Evolutionary conservation across 2,113 vertebrate genomes (phyloP).

Genomic region (Xerus inauris): DNA sequence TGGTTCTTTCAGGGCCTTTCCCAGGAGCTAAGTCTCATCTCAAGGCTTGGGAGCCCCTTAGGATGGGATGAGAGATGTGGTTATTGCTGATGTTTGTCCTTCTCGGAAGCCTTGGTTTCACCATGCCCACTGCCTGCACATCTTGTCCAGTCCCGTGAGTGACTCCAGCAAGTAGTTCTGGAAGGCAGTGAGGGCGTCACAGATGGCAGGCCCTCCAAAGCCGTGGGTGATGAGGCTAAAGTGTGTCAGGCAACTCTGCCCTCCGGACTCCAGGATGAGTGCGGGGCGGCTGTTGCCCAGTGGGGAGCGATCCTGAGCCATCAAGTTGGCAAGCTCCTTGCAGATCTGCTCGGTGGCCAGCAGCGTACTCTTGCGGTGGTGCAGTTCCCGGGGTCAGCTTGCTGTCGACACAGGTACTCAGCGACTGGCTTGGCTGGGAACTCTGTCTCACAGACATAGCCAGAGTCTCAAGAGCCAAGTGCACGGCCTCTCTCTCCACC

Average conservation of each 20-base stretch:
- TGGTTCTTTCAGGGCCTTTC: neutral
- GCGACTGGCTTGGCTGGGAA: conserved; percentile 96
- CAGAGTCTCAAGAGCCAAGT: conserved; percentile 96
- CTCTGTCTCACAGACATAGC: conserved; percentile 97
- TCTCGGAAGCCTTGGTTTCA: conserved; percentile 88
- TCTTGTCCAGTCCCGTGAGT: conserved; percentile 97
- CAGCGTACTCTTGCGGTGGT: conserved; percentile 95
- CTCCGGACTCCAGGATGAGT: conserved; percentile 93
- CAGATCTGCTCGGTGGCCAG: conserved; percentile 97
- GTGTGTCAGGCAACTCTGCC: conserved; percentile 97
- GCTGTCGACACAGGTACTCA: conserved; percentile 95
- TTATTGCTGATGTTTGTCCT: conserved; percentile 91
- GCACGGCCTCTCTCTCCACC: conserved; percentile 96
- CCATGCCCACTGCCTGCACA: conserved; percentile 86
- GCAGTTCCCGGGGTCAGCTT: conserved; percentile 93
- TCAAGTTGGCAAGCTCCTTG: conserved; percentile 97
- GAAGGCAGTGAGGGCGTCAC: conserved; percentile 97
- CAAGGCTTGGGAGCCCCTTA: neutral
- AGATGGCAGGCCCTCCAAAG: conserved; percentile 96
- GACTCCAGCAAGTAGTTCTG: conserved; percentile 99
- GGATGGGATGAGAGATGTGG: neutral
- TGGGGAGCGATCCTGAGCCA: conserved; percentile 97
- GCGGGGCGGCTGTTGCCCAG: conserved; percentile 96
- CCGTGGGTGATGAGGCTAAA: conserved; percentile 98
- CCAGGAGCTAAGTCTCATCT: neutral